Conservation (phyloP, 2,113 vertebrate species). For the Prinia subflava region DNA sequence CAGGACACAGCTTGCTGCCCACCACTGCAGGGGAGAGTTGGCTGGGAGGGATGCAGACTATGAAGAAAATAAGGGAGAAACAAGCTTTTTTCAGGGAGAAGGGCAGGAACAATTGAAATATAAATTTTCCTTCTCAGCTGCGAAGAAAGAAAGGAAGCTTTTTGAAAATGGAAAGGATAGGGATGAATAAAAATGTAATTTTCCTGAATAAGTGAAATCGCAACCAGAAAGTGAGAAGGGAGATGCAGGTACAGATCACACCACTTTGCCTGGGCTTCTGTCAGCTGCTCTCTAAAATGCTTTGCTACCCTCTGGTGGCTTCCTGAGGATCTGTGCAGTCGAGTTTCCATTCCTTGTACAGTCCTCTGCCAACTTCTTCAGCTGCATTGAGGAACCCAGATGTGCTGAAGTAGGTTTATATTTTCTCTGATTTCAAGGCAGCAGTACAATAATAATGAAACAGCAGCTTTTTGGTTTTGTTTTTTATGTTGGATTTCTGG, state of each 20-base stretch:
- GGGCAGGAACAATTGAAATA: not conserved
- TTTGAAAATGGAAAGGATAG: not conserved
- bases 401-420: not conserved
- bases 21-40: not conserved
- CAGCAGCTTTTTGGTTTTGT: not conserved
- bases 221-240: not conserved
- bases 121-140: not conserved
- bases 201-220: not conserved
- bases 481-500: not conserved
- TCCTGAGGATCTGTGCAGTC: not conserved
- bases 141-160: not conserved
- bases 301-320: slow-evolving; percentile 76
- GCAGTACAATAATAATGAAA: not conserved
- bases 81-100: not conserved
- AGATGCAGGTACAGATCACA: not conserved
- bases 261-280: not conserved
- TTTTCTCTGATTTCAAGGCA: not conserved
- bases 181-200: not conserved
- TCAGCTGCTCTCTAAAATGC: slow-evolving; percentile 5
- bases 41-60: not conserved
- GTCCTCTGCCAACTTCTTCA: not conserved
- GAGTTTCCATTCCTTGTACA: not conserved
- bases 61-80: not conserved
- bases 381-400: not conserved
- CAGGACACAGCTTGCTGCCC: rapidly evolving